A percentile compares a stretch with the other conserved stretches of the same genome.
Evolutionary conservation across 35 echinoderm and acorn worm species (phyloP).

Genomic region (Acanthaster planci): DNA sequence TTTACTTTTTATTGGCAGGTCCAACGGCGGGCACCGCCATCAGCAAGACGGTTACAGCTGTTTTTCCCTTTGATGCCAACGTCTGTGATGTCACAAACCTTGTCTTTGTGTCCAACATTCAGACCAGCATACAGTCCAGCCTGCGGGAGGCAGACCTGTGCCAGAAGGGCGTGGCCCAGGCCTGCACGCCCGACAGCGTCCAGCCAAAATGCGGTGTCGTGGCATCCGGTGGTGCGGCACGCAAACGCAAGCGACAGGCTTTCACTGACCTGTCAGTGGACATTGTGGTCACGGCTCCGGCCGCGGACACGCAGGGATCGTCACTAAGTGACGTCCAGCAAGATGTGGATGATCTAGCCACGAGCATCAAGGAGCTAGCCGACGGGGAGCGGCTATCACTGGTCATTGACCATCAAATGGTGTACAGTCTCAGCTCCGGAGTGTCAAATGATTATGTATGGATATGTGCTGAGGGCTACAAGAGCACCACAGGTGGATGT

Average conservation of each 20-base stretch:
- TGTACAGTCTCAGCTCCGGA: neutral
- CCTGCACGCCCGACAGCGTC: neutral
- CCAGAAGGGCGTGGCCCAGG: neutral
- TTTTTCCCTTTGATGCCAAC: neutral
- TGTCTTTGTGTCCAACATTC: constrained; percentile 2
- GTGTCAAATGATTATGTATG: constrained; percentile 1
- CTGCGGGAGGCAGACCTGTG: neutral
- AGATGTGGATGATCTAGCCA: constrained; percentile 8
- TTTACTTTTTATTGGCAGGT: neutral
- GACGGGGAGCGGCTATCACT: neutral
- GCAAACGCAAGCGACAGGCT: neutral
- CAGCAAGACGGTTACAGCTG: neutral
- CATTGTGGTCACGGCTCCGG: constrained; percentile 8
- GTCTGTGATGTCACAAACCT: neutral
- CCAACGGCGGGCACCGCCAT: neutral
- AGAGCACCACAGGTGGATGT: constrained; percentile 17
- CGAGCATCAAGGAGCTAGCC: neutral
- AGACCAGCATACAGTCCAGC: neutral
- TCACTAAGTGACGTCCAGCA: constrained; percentile 20
- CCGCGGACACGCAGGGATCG: neutral
- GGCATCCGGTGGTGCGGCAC: too few species aligned
- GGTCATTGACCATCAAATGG: neutral
- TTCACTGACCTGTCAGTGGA: constrained; percentile 31
- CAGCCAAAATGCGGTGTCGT: neutral
- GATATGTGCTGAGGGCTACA: constrained; percentile 18